phyloP scores from a whole-genome alignment of 2,797 vertebrate genomes.

The Bryconaethiops microstoma region DNA sequence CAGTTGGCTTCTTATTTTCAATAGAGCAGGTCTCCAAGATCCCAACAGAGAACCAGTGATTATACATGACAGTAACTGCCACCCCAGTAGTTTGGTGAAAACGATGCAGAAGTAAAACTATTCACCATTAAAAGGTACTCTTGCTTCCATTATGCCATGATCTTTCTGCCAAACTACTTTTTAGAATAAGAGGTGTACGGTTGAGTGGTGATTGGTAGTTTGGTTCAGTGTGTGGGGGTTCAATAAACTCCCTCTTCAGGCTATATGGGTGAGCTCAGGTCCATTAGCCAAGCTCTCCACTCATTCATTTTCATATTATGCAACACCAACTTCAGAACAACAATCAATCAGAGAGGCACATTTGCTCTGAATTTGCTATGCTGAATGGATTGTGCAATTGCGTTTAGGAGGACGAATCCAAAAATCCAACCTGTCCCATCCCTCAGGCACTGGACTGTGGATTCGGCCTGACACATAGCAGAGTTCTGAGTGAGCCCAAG shows the following conservation, averaged over 20 bases:
- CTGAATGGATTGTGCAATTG: background rate
- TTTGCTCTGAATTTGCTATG: background rate
- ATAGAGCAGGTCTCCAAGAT: too few relatives aligned
- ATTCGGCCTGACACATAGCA: background rate
- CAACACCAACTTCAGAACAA: background rate
- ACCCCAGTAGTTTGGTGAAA: too few relatives aligned
- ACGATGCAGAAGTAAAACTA: background rate
- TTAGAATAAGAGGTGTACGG: background rate
- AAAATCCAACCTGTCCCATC: background rate
- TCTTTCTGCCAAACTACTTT: background rate
- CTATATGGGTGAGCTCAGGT: background rate
- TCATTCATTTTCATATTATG: background rate
- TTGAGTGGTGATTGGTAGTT: too few relatives aligned
- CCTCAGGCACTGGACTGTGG: background rate
- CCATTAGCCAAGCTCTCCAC: background rate
- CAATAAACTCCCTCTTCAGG: background rate
- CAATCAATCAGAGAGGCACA: constrained; percentile 16
- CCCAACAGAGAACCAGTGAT: too few relatives aligned
- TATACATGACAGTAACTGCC: too few relatives aligned
- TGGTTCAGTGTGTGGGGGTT: background rate
- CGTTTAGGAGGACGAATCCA: background rate
- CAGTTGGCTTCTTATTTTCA: too few relatives aligned
- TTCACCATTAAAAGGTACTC: background rate
- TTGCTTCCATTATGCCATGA: background rate
- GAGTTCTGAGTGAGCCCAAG: background rate